Percentiles rank a stretch among this genome's conserved stretches.
Evolutionary conservation across 2,888 invertebrate genomes (phyloP).

Genomic region (Magallana nippona): DNA sequence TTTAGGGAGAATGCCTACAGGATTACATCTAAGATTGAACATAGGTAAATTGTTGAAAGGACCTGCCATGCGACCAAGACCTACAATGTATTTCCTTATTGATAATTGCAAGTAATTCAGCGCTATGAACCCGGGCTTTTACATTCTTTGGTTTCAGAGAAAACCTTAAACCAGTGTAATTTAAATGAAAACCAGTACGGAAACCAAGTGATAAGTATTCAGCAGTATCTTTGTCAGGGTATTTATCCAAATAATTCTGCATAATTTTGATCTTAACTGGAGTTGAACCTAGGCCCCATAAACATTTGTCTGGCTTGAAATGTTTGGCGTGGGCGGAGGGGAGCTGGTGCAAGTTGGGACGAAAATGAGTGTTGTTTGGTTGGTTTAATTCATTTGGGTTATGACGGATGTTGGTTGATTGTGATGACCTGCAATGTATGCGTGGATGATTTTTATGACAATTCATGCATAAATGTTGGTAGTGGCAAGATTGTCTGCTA

Average conservation of each 20-base stretch:
- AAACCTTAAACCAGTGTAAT: neutral
- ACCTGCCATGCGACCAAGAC: neutral
- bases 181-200: neutral
- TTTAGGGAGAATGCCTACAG: neutral
- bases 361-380: too few relatives aligned
- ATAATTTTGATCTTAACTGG: neutral
- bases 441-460: too few relatives aligned
- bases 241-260: neutral
- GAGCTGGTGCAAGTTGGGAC: too few relatives aligned
- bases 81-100: neutral
- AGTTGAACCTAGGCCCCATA: constrained; percentile 9
- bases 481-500: neutral
- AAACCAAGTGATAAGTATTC: neutral
- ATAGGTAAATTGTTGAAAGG: neutral
- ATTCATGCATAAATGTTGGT: neutral
- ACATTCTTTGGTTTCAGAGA: neutral
- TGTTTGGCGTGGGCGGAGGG: too few relatives aligned
- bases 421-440: too few relatives aligned
- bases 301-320: too few relatives aligned
- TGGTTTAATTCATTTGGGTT: too few relatives aligned
- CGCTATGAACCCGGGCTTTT: neutral
- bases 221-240: neutral
- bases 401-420: too few relatives aligned
- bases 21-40: constrained; percentile 8
- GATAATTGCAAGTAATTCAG: neutral